Evolutionary conservation across 2,888 invertebrate genomes (phyloP).

Genomic region (Onthophagus sagittarius): DNA sequence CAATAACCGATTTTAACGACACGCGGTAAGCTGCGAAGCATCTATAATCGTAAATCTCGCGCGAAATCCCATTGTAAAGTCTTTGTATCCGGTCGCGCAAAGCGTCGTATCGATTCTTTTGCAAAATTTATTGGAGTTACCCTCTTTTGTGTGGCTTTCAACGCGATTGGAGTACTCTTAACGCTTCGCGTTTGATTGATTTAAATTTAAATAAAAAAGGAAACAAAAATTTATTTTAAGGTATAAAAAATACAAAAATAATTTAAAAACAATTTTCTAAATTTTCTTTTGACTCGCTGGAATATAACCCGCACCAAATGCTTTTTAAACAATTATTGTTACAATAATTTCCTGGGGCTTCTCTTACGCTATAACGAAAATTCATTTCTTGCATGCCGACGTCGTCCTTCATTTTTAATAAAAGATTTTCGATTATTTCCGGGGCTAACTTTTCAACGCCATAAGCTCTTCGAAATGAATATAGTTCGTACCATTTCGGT

Average conservation of each 20-base stretch:
- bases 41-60: neutral
- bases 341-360: conserved; percentile 17
- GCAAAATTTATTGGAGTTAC: neutral
- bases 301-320: conserved; percentile 21
- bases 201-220: neutral
- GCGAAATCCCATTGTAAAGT: neutral
- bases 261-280: conserved; percentile 18
- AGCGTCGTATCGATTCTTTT: neutral
- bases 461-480: conserved; percentile 68
- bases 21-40: neutral
- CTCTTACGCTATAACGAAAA: conserved; percentile 16
- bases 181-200: neutral
- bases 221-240: neutral
- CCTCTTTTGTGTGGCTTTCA: neutral
- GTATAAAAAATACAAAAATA: neutral
- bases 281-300: conserved; percentile 19
- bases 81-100: neutral
- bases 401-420: conserved; percentile 37
- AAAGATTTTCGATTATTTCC: conserved; percentile 52
- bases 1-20: neutral
- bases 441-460: conserved; percentile 60
- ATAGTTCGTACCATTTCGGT: conserved; percentile 69
- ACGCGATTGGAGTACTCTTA: neutral
- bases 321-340: conserved; percentile 16
- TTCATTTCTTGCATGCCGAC: conserved; percentile 14